Conservation (phyloP, 2,888 invertebrate genomes). For the Andrena bicolor region DNA sequence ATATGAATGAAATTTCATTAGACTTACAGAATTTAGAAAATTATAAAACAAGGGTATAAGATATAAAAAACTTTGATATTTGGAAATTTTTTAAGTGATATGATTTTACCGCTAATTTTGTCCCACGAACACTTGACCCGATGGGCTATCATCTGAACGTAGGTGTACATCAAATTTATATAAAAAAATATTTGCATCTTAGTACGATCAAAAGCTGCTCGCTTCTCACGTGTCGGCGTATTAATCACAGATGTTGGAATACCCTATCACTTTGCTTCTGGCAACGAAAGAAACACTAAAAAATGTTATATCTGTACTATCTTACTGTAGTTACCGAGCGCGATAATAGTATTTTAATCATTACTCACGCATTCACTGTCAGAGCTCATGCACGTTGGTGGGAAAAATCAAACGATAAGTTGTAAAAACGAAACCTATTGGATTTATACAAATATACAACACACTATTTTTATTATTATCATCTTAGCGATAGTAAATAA, state of each 20-base stretch:
- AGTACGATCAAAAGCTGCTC: constrained; percentile 52
- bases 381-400: constrained; percentile 19
- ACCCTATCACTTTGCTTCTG: constrained; percentile 8
- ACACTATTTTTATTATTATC: constrained; percentile 17
- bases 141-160: constrained; percentile 2
- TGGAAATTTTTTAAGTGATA: background rate
- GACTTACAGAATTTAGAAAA: background rate
- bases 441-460: constrained; percentile 33
- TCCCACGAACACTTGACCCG: background rate
- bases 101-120: constrained; percentile 16
- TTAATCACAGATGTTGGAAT: constrained; percentile 42
- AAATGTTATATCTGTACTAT: background rate
- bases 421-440: background rate
- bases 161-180: constrained; percentile 63
- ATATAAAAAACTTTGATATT: background rate
- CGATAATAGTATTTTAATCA: constrained; percentile 14
- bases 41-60: background rate
- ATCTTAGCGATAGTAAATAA: background rate
- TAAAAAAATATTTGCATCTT: constrained; percentile 71
- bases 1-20: no score
- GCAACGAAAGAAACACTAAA: background rate
- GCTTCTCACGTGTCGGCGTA: constrained; percentile 26
- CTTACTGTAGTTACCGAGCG: background rate
- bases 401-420: constrained; percentile 21
- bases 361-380: constrained; percentile 42